phyloP scores from a whole-genome alignment of 1,140 invertebrate genomes.

The Paracyclopina nana region DNA sequence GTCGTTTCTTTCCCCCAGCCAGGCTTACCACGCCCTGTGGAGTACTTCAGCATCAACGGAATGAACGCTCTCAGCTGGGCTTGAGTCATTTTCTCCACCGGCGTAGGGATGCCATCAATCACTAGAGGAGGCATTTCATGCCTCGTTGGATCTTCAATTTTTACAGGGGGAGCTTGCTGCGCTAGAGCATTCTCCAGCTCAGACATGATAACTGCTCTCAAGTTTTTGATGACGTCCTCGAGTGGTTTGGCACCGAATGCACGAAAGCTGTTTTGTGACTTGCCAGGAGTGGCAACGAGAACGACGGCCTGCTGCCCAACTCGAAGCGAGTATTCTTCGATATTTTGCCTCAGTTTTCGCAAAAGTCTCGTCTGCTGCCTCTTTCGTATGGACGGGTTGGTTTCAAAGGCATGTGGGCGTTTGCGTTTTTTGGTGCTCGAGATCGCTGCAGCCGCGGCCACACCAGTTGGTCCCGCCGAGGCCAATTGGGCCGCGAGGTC shows the following conservation, averaged over 20 bases:
- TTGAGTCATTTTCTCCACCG: slow-evolving; percentile 97
- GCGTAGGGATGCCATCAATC: slow-evolving; percentile 91
- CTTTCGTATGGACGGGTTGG: slow-evolving; percentile 88
- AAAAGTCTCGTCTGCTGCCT: slow-evolving; percentile 83
- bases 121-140: slow-evolving; percentile 87
- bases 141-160: slow-evolving; percentile 70
- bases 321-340: slow-evolving; percentile 87
- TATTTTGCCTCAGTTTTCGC: slow-evolving; percentile 72
- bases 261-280: slow-evolving; percentile 70
- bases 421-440: slow-evolving; percentile 87
- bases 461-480: slow-evolving; percentile 47
- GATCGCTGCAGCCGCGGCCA: slow-evolving; percentile 88
- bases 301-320: slow-evolving; percentile 95
- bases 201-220: slow-evolving; percentile 74
- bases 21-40: slow-evolving; percentile 79
- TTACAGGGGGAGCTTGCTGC: slow-evolving; percentile 76
- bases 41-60: slow-evolving; percentile 93
- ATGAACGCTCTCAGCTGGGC: slow-evolving; percentile 89
- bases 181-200: slow-evolving; percentile 77
- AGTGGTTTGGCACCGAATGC: slow-evolving; percentile 91
- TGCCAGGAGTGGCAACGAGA: slow-evolving; percentile 85
- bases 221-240: slow-evolving; percentile 77
- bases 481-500: neutral
- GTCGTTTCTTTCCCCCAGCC: slow-evolving; percentile 92
- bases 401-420: slow-evolving; percentile 87